Evolutionary conservation across 2,797 vertebrate species (phyloP).

Genomic region (Helostoma temminkii): DNA sequence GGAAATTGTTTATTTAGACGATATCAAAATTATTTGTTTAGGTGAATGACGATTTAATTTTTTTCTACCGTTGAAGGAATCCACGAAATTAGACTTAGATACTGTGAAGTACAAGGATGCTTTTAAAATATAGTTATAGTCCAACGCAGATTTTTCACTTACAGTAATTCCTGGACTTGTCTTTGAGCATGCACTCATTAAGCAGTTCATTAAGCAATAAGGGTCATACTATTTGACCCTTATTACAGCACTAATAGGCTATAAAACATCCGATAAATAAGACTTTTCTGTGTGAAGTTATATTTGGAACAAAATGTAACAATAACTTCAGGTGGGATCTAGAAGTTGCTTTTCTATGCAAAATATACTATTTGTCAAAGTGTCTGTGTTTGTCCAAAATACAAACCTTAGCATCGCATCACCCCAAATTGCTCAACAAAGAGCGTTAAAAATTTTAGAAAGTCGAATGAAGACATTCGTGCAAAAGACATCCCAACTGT

Average conservation of each 20-base stretch:
- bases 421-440: not conserved
- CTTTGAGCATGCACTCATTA: not conserved
- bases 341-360: not conserved
- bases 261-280: not conserved
- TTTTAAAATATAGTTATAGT: not conserved
- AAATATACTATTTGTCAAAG: not conserved
- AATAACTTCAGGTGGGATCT: not conserved
- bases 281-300: not conserved
- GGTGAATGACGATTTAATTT: not conserved
- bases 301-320: not conserved
- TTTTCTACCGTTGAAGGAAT: not conserved
- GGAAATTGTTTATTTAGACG: constrained; percentile 31
- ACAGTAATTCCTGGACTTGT: not conserved
- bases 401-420: constrained; percentile 7
- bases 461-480: not conserved
- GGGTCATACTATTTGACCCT: not conserved
- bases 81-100: not conserved
- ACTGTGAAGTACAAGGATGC: too few relatives aligned
- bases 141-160: not conserved
- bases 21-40: not conserved
- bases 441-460: constrained; percentile 8
- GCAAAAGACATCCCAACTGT: constrained; percentile 18
- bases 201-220: not conserved
- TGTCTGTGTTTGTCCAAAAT: not conserved
- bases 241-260: not conserved